Evolutionary conservation across 2,797 vertebrate species (phyloP), one percentile per base, ranked within the genome.

Genomic region (Microctenopoma stevenorrisi): DNA sequence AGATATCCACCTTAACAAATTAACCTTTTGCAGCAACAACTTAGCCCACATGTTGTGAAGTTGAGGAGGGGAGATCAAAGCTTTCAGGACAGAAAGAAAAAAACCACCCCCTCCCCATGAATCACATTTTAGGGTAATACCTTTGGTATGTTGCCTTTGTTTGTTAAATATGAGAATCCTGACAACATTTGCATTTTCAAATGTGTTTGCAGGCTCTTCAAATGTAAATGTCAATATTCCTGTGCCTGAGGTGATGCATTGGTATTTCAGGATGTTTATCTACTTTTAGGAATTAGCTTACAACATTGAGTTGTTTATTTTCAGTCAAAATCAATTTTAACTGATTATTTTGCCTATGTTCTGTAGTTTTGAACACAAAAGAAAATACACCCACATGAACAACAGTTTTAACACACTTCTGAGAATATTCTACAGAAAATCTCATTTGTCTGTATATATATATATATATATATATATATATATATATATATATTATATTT

Each of bases 81-180:
- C 12, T 93, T 59, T 57, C 78, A 16, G 81, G 67, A 30, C 26
- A 89, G 5, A 82, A 92, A 64, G 93, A 89, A 70, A 76, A 88
- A 87, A 92, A 92, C 8, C 70, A 95, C 67, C 91, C 88, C 90
- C 95, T 79, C 91, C 92, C 90, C 83, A 87, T 80, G 89, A 37
- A 54, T 43, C 18, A 4, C 3, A 22, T 53, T 56, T 68, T 35
- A 54, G 14, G 59, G 18, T 26, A n/a, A 13, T 1, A 15, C 12
- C 18, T 37, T 4, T 25, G 26, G 25, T 9, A 8, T 70, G 25
- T 33, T 59, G 1, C 15, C 46, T n/a, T 26, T 13, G 22, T 61
- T 62, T 56, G 2, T 59, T 7, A 55, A 44, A 33, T 38, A 53
- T 60, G 6, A 58, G 5, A 47, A 47, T 9, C 3, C 30, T 50